phyloP scores from a whole-genome alignment of 2,888 invertebrate genomes.

The Ectobius pallidus region DNA sequence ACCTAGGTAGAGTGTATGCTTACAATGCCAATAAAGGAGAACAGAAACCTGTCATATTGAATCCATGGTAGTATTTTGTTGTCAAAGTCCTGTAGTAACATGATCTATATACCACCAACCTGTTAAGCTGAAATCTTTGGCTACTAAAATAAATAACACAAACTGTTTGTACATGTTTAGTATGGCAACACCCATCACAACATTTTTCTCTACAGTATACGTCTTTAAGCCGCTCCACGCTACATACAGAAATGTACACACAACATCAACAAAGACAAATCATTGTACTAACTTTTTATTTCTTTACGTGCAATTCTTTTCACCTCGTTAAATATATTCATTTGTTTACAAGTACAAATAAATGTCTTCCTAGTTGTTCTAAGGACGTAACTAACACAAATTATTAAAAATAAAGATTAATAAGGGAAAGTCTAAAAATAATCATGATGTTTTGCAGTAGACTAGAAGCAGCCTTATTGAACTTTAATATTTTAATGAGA shows the following conservation, averaged over 20 bases:
- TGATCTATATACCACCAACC: neutral
- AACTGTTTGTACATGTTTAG: conserved; percentile 5
- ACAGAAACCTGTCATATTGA: no score
- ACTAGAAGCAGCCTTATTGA: no score
- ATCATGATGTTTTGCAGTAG: no score
- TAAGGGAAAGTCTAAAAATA: no score
- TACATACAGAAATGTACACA: conserved; percentile 6
- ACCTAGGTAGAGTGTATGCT: no score
- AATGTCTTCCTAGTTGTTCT: neutral
- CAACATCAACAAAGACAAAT: conserved; percentile 15
- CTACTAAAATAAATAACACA: neutral
- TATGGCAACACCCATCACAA: neutral
- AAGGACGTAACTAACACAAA: neutral
- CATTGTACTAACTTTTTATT: conserved; percentile 12
- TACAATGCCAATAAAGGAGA: no score
- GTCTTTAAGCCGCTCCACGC: neutral
- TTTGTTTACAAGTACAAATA: neutral
- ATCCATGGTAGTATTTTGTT: no score
- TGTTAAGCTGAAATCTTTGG: neutral
- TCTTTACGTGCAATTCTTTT: neutral
- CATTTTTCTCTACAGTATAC: neutral
- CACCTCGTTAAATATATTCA: neutral
- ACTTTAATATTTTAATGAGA: no score
- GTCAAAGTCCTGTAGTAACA: neutral
- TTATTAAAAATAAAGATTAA: neutral